Evolutionary conservation across 2,113 vertebrate species (phyloP).

Genomic region (Hystrix brachyura): DNA sequence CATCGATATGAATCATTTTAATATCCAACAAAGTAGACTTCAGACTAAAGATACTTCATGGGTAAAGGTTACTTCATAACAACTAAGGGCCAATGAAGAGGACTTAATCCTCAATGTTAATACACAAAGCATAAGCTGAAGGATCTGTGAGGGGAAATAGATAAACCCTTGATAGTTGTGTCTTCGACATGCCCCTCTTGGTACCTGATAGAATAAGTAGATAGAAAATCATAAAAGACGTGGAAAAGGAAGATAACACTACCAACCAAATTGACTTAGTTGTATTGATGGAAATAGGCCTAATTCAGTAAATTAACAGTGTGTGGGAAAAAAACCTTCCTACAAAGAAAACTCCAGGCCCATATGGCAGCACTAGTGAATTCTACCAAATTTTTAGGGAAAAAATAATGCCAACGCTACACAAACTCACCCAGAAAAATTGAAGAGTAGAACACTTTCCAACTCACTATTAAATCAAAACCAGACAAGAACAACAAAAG

Average conservation of each 20-base stretch:
- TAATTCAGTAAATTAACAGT: not conserved
- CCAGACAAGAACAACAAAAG: not conserved
- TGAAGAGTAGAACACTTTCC: not conserved
- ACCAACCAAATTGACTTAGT: not conserved
- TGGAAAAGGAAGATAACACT: not conserved
- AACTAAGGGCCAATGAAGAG: accelerated
- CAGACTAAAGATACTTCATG: not conserved
- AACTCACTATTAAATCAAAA: not conserved
- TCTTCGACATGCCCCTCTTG: accelerated
- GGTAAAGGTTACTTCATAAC: not conserved
- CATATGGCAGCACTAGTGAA: not conserved
- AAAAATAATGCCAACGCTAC: not conserved
- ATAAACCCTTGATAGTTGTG: accelerated
- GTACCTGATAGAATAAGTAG: accelerated
- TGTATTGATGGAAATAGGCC: not conserved
- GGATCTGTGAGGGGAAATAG: not conserved
- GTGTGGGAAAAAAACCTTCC: not conserved
- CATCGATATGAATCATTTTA: not conserved
- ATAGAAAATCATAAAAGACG: not conserved
- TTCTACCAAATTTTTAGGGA: not conserved
- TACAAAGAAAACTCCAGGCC: not conserved
- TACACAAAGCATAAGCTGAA: not conserved
- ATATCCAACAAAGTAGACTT: not conserved
- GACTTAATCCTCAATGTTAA: no score
- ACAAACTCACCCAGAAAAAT: not conserved